Percentiles rank a stretch among this genome's conserved stretches.
Evolutionary conservation across 2,113 vertebrate species (phyloP).

Genomic region (Narcine bancroftii): DNA sequence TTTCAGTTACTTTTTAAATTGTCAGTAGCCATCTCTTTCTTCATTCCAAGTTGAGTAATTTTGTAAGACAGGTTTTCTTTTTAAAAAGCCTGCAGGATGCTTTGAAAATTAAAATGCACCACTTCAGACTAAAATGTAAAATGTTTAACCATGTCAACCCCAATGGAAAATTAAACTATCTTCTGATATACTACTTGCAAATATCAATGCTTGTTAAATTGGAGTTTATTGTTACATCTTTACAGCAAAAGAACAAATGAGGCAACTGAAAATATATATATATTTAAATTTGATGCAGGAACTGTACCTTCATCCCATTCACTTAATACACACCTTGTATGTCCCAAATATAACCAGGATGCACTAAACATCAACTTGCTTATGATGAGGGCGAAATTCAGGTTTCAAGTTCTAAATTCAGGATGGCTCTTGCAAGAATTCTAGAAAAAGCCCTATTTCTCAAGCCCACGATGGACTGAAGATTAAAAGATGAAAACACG

Average conservation of each 20-base stretch:
- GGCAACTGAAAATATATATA: not conserved
- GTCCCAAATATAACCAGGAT: not conserved
- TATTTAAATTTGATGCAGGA: not conserved
- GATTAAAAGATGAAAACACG: not conserved
- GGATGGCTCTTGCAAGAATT: not conserved
- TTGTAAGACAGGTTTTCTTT: not conserved
- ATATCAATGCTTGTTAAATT: not conserved
- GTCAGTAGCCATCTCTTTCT: not conserved
- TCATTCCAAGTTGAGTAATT: not conserved
- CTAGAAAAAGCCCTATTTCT: not conserved
- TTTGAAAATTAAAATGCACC: not conserved
- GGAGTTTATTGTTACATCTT: not conserved
- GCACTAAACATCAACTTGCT: not conserved
- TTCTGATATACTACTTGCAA: not conserved
- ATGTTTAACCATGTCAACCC: not conserved
- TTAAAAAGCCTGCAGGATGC: not conserved
- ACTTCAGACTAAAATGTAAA: not conserved
- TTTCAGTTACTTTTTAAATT: not conserved
- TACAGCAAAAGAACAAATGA: not conserved
- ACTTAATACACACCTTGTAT: not conserved
- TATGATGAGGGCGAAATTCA: not conserved
- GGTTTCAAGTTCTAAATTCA: not conserved
- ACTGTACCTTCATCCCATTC: not conserved
- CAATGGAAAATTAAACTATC: not conserved
- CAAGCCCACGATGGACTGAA: too few species aligned